Evolutionary conservation across 1,140 invertebrate species (phyloP), one percentile per base, ranked within the genome.

Genomic region (Sycophaga agraensis): DNA sequence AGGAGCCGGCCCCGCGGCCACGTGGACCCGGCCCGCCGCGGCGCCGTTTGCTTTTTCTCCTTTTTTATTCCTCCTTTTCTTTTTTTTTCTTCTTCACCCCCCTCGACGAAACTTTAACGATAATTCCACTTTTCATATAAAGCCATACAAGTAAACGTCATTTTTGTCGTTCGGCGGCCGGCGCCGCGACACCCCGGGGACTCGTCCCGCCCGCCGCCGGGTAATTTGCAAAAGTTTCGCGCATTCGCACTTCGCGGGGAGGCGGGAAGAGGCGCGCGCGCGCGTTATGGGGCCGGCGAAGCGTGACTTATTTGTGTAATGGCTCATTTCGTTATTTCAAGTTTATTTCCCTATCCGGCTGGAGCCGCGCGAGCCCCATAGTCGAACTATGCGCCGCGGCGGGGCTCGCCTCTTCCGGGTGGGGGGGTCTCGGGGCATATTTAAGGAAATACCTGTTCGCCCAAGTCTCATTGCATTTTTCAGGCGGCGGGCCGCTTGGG

Each of bases 251-350:
- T 35, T 22, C 19, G 53, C 42, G 21, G 16, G 14, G 12, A 42
- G 34, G 21, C 46, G n/a, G n/a, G n/a, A n/a, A n/a, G n/a, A n/a
- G n/a, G n/a, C n/a, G n/a, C n/a, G n/a, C n/a, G n/a, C n/a, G n/a
- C 35, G 46, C 46, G 26, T 59, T 59, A 50, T 50, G 31, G 31
- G 22, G 16, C 35, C 46, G 39, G 46, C 21, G 48, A 59, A 59
- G 37, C 59, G 51, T 55, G 59, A 61, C 51, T 61, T 61, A 55
- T 48, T 46, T 55, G 40, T 48, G 40, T 54, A 53, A 54, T 61
- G 59, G 59, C 34, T 61, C 59, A 54, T 61, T 61, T 46, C 12
- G 34, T 59, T 59, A 59, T 59, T 59, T 50, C 37, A 57, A 48
- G 42, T 57, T 57, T 26, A 57, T 35, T 17, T 19, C 34, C 28